Evolutionary conservation across 2,797 vertebrate species (phyloP).

Genomic region (Alauda arvensis): DNA sequence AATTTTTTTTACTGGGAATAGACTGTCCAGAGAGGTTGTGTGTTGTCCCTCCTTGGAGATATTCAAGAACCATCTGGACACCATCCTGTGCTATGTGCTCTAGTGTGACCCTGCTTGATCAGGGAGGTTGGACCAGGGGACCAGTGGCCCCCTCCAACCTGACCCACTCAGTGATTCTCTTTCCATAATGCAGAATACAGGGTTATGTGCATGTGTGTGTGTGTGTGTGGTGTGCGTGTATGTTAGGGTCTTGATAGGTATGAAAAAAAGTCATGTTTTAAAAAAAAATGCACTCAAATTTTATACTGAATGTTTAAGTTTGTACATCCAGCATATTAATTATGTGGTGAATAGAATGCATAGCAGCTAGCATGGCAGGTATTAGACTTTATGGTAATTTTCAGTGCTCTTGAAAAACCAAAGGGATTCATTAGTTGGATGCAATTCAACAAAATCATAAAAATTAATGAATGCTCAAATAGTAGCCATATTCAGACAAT

Average conservation of each 20-base stretch:
- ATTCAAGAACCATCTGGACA: not conserved
- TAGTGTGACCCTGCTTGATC: not conserved
- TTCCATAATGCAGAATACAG: not conserved
- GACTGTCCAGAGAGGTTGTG: not conserved
- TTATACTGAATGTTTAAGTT: not conserved
- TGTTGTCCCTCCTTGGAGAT: not conserved
- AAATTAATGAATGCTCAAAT: not conserved
- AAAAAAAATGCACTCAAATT: not conserved
- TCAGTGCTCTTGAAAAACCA: not conserved
- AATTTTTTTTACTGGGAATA: not conserved
- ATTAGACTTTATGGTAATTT: not conserved
- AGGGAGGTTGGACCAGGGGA: not conserved
- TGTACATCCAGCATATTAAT: not conserved
- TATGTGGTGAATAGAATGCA: not conserved
- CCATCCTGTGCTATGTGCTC: not conserved
- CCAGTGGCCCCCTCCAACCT: not conserved
- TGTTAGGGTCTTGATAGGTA: not conserved
- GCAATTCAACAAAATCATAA: not conserved
- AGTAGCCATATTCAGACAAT: not conserved
- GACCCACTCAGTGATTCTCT: not conserved
- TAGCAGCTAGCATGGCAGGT: not conserved
- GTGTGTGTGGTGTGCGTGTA: not conserved
- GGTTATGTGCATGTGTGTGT: too few species aligned
- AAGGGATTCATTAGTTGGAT: not conserved
- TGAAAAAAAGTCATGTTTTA: not conserved